Evolutionary conservation across 2,797 vertebrate genomes (phyloP).

Genomic region (Erethizon dorsatum): DNA sequence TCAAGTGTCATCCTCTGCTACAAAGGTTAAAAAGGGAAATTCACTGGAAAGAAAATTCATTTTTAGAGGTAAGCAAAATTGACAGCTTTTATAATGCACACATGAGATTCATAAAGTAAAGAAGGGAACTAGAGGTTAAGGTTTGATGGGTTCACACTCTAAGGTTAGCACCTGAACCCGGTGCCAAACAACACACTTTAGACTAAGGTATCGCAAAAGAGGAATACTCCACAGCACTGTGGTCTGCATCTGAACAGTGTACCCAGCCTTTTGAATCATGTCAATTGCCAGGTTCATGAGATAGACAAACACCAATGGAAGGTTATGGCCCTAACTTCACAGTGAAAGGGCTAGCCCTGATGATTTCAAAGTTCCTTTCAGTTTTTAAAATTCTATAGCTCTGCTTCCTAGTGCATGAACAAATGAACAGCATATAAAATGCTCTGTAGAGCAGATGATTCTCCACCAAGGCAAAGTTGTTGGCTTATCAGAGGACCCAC

Average conservation of each 20-base stretch:
- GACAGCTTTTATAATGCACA: constrained; percentile 47
- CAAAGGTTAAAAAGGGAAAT: constrained; percentile 65
- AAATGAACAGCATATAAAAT: not conserved
- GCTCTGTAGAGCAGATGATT: not conserved
- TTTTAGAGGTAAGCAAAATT: constrained; percentile 64
- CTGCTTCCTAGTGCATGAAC: constrained; percentile 20
- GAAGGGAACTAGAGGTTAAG: constrained; percentile 3
- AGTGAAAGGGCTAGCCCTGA: not conserved
- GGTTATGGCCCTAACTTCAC: not conserved
- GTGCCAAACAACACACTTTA: not conserved
- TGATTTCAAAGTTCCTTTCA: constrained; percentile 48
- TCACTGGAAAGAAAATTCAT: constrained; percentile 36
- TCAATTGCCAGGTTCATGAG: constrained; percentile 43
- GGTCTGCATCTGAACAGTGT: constrained; percentile 5
- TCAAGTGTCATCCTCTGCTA: constrained; percentile 24
- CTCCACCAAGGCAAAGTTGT: not conserved
- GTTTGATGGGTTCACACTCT: constrained; percentile 38
- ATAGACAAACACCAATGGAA: constrained; percentile 45
- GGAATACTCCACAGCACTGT: not conserved
- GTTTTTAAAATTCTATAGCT: constrained; percentile 15
- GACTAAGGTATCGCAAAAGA: constrained; percentile 35
- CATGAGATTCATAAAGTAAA: not conserved
- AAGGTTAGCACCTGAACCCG: not conserved
- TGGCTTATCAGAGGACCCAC: not conserved
- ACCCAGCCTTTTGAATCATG: constrained; percentile 36